These are phyloP conservation scores for Poeciliopsis retropinna DNA, from an alignment of 2,113 vertebrate species.

Conservation along the genomic window DNA sequence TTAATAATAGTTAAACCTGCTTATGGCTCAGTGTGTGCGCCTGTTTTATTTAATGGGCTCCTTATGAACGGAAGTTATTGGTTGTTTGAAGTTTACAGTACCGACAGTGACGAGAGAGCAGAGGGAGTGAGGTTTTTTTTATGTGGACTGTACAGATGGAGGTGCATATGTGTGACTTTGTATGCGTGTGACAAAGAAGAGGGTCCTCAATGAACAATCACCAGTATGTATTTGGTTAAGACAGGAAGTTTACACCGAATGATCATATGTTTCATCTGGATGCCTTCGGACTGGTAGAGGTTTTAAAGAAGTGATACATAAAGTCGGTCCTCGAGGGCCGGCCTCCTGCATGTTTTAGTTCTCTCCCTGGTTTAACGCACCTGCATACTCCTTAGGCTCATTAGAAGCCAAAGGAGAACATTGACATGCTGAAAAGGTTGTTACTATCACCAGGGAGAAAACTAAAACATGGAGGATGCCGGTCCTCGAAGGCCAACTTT, in stretches of 20 bases:
- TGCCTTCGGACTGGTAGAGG: background rate
- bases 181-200: slow-evolving; percentile 1
- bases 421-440: no score
- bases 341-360: no score
- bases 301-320: background rate
- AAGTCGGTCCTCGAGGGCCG: no score
- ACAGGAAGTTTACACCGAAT: slow-evolving; percentile 41
- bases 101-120: slow-evolving; percentile 44
- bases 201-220: slow-evolving; percentile 32
- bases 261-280: slow-evolving; percentile 28
- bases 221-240: slow-evolving; percentile 33
- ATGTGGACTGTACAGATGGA: slow-evolving; percentile 2
- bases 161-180: slow-evolving; percentile 1
- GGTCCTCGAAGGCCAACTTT: no score
- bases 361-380: no score
- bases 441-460: no score
- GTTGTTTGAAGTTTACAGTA: slow-evolving; percentile 71
- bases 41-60: slow-evolving; percentile 37
- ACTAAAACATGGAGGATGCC: no score
- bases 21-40: slow-evolving; percentile 23
- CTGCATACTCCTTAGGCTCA: no score
- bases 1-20: slow-evolving; percentile 40
- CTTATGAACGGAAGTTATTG: slow-evolving; percentile 67
- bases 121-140: slow-evolving; percentile 9
- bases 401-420: no score